Evolutionary conservation across 2,888 invertebrate genomes (phyloP).

Genomic region (Andrena bucephala): DNA sequence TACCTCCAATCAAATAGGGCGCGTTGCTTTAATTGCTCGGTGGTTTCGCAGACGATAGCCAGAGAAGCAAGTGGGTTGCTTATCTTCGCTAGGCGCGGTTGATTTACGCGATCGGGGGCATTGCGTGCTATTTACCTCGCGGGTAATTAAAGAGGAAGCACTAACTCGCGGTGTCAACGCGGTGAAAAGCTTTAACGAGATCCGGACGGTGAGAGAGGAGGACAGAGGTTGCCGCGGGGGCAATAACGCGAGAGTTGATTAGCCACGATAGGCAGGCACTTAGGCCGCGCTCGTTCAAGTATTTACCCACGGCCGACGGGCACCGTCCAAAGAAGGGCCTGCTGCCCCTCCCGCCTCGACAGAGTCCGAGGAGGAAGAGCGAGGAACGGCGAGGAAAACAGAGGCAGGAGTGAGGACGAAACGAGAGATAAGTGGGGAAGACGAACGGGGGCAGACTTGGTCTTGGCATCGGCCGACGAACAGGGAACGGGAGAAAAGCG

Average conservation of each 20-base stretch:
- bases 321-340: constrained; percentile 41
- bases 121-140: constrained; percentile 15
- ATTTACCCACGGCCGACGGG: constrained; percentile 55
- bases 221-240: constrained; percentile 29
- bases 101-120: constrained; percentile 25
- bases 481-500: constrained; percentile 41
- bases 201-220: background rate
- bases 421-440: constrained; percentile 38
- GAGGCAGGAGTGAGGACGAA: background rate
- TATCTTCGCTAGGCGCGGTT: background rate
- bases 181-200: background rate
- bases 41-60: too few relatives aligned
- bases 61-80: too few relatives aligned
- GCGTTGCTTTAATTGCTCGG: too few relatives aligned
- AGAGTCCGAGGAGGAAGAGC: constrained; percentile 27
- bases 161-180: background rate
- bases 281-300: constrained; percentile 33
- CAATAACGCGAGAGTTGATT: constrained; percentile 67
- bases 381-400: constrained; percentile 12
- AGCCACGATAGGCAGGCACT: constrained; percentile 55
- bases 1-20: too few relatives aligned
- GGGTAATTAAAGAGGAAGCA: background rate
- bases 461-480: constrained; percentile 15
- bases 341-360: constrained; percentile 25
- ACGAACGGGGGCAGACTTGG: constrained; percentile 37